A percentile compares a stretch with the other conserved stretches of the same genome.
phyloP scores from a whole-genome alignment of 1,140 invertebrate genomes.

The Drosophila arizonae region DNA sequence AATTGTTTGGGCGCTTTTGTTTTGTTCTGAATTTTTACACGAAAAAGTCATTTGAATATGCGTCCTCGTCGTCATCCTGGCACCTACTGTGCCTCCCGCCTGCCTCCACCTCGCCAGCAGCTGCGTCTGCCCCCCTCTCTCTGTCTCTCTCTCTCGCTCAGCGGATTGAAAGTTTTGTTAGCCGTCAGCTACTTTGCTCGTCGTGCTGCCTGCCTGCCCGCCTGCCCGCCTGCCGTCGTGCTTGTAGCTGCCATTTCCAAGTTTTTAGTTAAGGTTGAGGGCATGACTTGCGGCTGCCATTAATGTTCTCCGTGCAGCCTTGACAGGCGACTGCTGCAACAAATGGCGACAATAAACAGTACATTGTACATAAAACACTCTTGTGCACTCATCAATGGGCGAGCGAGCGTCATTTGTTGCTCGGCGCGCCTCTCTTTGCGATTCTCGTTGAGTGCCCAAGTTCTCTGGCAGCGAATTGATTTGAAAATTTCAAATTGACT shows the following conservation, averaged over 20 bases:
- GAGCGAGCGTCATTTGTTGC: slow-evolving; percentile 13
- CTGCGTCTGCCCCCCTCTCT: not conserved
- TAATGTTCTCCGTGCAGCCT: slow-evolving; percentile 66
- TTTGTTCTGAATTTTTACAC: slow-evolving; percentile 76
- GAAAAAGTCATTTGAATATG: slow-evolving; percentile 81
- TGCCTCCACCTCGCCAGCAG: not conserved
- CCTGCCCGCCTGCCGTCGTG: not conserved
- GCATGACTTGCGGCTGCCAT: slow-evolving; percentile 68
- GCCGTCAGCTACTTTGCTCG: slow-evolving; percentile 69
- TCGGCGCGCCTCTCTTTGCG: slow-evolving; percentile 12
- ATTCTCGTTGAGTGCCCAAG: slow-evolving; percentile 10
- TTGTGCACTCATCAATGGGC: slow-evolving; percentile 13
- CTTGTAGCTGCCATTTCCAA: slow-evolving; percentile 18
- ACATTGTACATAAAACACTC: slow-evolving; percentile 37
- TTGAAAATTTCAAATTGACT: not conserved
- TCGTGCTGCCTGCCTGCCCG: slow-evolving; percentile 14
- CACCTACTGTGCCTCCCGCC: not conserved
- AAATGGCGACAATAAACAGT: slow-evolving; percentile 53
- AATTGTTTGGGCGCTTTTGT: slow-evolving; percentile 77
- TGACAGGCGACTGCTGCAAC: slow-evolving; percentile 50
- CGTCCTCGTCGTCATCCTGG: slow-evolving; percentile 33
- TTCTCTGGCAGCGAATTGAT: not conserved
- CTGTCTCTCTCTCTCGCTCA: not conserved
- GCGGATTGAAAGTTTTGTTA: slow-evolving; percentile 75
- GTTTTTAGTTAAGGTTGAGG: slow-evolving; percentile 59